phyloP scores from a whole-genome alignment of 2,113 vertebrate species.

The Tragulus kanchil region DNA sequence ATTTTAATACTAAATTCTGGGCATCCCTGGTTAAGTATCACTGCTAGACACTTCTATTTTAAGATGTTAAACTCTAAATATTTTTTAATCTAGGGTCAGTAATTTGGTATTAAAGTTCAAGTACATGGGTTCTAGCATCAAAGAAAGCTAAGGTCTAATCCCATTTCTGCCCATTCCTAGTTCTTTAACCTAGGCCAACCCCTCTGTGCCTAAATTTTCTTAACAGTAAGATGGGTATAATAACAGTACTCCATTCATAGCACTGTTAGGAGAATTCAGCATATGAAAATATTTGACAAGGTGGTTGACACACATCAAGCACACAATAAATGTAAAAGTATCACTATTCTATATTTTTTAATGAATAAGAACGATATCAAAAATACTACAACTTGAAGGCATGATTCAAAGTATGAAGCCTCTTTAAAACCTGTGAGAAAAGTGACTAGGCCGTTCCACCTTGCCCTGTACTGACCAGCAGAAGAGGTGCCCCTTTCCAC shows the following conservation, averaged over 20 bases:
- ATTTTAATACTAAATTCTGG: background rate
- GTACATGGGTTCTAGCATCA: background rate
- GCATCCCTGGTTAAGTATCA: background rate
- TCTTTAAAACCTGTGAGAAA: conserved; percentile 22
- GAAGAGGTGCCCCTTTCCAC: conserved; percentile 98
- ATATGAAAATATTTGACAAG: conserved; percentile 33
- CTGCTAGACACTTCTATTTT: conserved; percentile 15
- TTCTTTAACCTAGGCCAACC: background rate
- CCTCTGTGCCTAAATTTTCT: background rate
- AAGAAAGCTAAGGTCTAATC: background rate
- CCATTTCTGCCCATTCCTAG: conserved; percentile 15
- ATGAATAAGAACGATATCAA: conserved; percentile 51
- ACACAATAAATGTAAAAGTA: background rate
- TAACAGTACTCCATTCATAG: background rate
- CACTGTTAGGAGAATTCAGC: background rate
- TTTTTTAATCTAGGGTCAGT: conserved; percentile 18
- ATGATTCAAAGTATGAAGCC: background rate
- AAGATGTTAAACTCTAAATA: conserved; percentile 36
- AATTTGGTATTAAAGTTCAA: conserved; percentile 32
- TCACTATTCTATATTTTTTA: background rate
- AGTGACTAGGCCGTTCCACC: background rate
- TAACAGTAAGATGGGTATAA: conserved; percentile 15
- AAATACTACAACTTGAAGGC: background rate
- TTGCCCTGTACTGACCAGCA: conserved; percentile 93
- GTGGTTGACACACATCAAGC: background rate